These are phyloP conservation scores for Myiagra hebetior DNA, from an alignment of 2,113 vertebrate genomes.

Conservation along the genomic window DNA sequence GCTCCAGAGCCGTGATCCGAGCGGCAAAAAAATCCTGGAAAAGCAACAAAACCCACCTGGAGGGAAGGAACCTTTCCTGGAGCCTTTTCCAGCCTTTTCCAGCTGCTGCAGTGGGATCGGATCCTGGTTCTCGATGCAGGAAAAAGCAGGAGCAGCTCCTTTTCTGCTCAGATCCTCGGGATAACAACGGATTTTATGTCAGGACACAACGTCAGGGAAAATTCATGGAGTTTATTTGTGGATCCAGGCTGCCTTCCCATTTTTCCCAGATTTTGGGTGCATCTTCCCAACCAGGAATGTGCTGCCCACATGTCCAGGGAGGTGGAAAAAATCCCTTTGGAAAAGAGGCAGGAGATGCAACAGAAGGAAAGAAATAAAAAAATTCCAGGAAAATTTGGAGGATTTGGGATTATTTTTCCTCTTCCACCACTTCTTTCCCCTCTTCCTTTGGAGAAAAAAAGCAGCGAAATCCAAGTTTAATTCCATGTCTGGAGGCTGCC, in stretches of 20 bases:
- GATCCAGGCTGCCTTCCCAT: not conserved
- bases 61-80: not conserved
- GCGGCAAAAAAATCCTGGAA: not conserved
- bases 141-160: not conserved
- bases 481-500: not conserved
- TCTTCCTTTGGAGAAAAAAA: not conserved
- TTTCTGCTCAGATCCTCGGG: not conserved
- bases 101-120: not conserved
- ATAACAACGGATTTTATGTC: rapidly evolving
- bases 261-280: not conserved
- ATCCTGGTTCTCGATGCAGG: not conserved
- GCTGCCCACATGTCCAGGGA: rapidly evolving
- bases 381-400: not conserved
- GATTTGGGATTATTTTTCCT: not conserved
- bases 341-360: not conserved
- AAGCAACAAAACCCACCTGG: not conserved
- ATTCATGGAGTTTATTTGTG: rapidly evolving
- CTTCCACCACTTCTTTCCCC: not conserved
- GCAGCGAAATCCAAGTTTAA: not conserved
- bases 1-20: not conserved
- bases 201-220: not conserved
- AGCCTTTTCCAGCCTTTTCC: not conserved
- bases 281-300: not conserved
- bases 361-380: not conserved
- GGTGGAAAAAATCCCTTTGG: not conserved